Percentiles rank a stretch among this genome's conserved stretches.
These are phyloP conservation scores for Morus bassanus DNA, from an alignment of 2,797 vertebrate species.

Conservation along the genomic window DNA sequence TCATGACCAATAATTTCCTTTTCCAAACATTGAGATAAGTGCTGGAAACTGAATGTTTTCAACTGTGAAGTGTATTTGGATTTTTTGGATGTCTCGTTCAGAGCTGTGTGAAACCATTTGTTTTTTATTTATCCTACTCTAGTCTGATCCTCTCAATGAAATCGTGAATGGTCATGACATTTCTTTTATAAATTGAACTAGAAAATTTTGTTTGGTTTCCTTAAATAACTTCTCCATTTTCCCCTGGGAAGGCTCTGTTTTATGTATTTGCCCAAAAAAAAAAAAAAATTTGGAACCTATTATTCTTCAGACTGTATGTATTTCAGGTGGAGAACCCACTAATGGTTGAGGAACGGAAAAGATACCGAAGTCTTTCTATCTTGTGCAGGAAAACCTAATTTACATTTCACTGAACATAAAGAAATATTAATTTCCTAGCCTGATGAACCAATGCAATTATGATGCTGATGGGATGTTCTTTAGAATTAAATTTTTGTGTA, in stretches of 20 bases:
- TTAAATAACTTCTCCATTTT: neutral
- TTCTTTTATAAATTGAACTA: neutral
- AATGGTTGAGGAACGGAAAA: neutral
- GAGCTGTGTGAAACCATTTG: neutral
- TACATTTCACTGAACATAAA: neutral
- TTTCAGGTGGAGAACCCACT: neutral
- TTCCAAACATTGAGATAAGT: slow-evolving; percentile 33
- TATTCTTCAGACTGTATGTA: neutral
- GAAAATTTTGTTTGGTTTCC: neutral
- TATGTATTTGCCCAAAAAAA: neutral
- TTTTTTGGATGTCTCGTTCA: neutral
- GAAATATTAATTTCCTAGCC: neutral
- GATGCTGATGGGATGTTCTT: neutral
- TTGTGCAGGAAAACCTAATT: neutral
- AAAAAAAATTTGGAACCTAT: neutral
- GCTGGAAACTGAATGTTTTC: neutral
- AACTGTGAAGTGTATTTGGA: neutral
- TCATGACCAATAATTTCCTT: slow-evolving; percentile 39
- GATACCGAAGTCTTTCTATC: neutral
- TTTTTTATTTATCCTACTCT: neutral
- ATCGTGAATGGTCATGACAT: neutral
- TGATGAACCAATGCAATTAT: neutral
- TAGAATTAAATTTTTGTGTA: neutral
- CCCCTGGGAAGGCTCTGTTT: neutral
- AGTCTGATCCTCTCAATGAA: neutral